Evolutionary conservation across 1,140 invertebrate genomes (phyloP).

Genomic region (Anoplophora glabripennis): DNA sequence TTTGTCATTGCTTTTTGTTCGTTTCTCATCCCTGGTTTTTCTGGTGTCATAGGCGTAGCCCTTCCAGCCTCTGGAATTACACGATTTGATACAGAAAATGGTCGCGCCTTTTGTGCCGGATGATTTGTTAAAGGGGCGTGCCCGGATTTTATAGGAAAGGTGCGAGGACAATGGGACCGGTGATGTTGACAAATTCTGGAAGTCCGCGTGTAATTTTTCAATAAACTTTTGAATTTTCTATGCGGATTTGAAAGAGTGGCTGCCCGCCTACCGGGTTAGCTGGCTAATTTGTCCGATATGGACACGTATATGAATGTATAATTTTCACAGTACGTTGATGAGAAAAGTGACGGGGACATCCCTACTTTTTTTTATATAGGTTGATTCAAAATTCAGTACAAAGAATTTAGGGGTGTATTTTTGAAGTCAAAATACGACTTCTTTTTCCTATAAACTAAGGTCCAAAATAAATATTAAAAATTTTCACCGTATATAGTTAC

Average conservation of each 20-base stretch:
- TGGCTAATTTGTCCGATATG: conserved; percentile 10
- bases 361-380: no score
- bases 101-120: conserved; percentile 22
- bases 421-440: no score
- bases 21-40: conserved; percentile 27
- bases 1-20: conserved; percentile 30
- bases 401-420: no score
- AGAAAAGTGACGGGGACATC: no score
- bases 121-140: conserved; percentile 40
- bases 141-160: conserved; percentile 6
- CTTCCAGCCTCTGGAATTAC: conserved; percentile 43
- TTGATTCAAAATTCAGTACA: no score
- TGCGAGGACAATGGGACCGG: conserved; percentile 21
- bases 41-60: conserved; percentile 40
- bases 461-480: no score
- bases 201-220: conserved; percentile 34
- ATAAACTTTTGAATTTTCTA: conserved; percentile 34
- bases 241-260: conserved; percentile 13
- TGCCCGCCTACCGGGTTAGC: conserved; percentile 1
- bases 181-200: conserved; percentile 39
- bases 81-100: conserved; percentile 42
- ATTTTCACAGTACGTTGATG: not conserved
- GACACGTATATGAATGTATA: conserved; percentile 5
- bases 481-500: no score
- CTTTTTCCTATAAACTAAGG: no score